phyloP scores from a whole-genome alignment of 2,888 invertebrate species.

The Leptinotarsa rubiginosa region DNA sequence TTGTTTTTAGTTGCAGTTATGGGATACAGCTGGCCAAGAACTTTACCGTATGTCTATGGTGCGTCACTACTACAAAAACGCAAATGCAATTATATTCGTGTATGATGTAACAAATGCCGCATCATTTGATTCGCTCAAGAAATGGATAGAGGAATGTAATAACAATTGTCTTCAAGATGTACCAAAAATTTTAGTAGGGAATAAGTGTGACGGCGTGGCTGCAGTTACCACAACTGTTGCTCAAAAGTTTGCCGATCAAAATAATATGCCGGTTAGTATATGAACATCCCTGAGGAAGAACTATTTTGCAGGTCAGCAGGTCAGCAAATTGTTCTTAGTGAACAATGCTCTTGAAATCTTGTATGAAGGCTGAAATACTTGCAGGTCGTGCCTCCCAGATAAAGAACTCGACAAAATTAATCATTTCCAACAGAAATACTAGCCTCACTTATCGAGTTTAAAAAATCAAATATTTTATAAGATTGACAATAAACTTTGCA shows the following conservation, averaged over 20 bases:
- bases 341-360: too few species aligned
- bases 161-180: conserved; percentile 74
- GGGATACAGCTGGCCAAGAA: conserved; percentile 87
- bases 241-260: conserved; percentile 78
- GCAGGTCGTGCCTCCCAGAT: too few species aligned
- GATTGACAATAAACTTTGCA: too few species aligned
- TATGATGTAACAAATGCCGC: conserved; percentile 81
- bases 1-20: conserved; percentile 74
- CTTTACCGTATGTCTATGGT: conserved; percentile 85
- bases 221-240: conserved; percentile 78
- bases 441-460: too few species aligned
- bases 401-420: too few species aligned
- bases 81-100: conserved; percentile 86
- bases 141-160: conserved; percentile 83
- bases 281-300: background rate
- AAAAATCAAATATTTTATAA: too few species aligned
- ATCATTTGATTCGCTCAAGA: conserved; percentile 73
- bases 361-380: too few species aligned
- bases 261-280: conserved; percentile 76
- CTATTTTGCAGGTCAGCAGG: too few species aligned
- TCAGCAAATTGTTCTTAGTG: too few species aligned
- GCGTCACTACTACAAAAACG: conserved; percentile 85
- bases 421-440: too few species aligned
- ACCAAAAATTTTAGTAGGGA: conserved; percentile 82
- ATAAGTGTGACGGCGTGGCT: conserved; percentile 80